phyloP scores from a whole-genome alignment of 2,888 invertebrate genomes.

The Conus canariensis region DNA sequence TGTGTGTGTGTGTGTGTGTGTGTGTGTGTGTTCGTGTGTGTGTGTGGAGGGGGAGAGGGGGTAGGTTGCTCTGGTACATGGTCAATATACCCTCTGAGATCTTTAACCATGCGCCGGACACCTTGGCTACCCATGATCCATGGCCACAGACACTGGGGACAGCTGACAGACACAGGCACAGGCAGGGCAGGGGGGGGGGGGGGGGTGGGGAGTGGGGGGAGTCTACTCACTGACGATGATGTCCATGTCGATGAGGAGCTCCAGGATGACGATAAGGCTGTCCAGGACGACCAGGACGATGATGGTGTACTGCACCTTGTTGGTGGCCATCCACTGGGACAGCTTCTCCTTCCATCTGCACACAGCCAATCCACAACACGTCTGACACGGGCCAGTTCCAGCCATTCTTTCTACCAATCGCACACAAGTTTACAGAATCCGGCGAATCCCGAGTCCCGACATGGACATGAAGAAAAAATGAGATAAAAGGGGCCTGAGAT shows the following conservation, averaged over 20 bases:
- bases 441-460: neutral
- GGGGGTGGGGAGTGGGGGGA: no score
- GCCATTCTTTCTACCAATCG: neutral
- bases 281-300: conserved; percentile 64
- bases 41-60: no score
- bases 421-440: neutral
- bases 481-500: neutral
- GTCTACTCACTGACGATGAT: conserved; percentile 64
- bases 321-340: conserved; percentile 51
- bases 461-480: neutral
- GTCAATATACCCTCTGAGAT: no score
- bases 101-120: no score
- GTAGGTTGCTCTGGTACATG: no score
- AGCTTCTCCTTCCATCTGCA: conserved; percentile 52
- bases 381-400: neutral
- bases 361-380: neutral
- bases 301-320: conserved; percentile 63
- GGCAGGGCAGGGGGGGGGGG: no score
- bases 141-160: no score
- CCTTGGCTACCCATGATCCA: no score
- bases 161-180: no score
- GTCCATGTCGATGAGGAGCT: conserved; percentile 65
- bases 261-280: conserved; percentile 62
- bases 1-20: no score
- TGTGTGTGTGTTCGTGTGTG: no score